Conservation (phyloP, 2,113 vertebrate genomes). For the Phalacrocorax carbo region DNA sequence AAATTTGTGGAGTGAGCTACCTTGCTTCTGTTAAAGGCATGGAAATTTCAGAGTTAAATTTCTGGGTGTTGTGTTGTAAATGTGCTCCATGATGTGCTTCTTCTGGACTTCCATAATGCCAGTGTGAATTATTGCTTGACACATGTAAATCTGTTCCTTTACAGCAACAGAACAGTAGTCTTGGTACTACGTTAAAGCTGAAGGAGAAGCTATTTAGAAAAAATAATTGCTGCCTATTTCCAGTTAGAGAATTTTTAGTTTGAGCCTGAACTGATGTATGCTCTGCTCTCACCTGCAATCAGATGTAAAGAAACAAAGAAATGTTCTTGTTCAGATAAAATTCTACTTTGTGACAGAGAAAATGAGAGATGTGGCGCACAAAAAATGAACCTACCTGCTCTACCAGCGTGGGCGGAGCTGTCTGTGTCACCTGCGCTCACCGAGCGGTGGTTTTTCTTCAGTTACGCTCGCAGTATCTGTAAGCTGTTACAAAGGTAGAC, state of each 20-base stretch:
- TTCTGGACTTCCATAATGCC: not conserved
- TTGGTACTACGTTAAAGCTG: not conserved
- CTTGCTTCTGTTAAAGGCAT: not conserved
- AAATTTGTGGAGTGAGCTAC: not conserved
- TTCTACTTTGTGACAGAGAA: not conserved
- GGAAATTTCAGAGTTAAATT: not conserved
- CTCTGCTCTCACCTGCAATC: not conserved
- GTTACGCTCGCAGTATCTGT: not conserved
- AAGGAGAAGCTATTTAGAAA: not conserved
- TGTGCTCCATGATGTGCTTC: too few species aligned
- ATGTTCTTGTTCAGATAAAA: not conserved
- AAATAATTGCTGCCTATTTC: not conserved
- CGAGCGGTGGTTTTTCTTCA: not conserved
- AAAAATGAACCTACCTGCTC: not conserved
- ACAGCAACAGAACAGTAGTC: not conserved
- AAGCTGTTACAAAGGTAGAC: not conserved
- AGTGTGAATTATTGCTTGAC: not conserved
- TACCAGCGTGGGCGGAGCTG: not conserved
- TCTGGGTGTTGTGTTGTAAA: not conserved
- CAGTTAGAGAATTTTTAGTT: not conserved
- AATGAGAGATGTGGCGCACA: not conserved
- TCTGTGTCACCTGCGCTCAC: not conserved
- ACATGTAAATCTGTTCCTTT: not conserved
- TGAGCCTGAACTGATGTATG: not conserved
- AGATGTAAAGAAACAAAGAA: not conserved